Evolutionary conservation across 2,797 vertebrate species (phyloP).

Genomic region (Girardinus metallicus): DNA sequence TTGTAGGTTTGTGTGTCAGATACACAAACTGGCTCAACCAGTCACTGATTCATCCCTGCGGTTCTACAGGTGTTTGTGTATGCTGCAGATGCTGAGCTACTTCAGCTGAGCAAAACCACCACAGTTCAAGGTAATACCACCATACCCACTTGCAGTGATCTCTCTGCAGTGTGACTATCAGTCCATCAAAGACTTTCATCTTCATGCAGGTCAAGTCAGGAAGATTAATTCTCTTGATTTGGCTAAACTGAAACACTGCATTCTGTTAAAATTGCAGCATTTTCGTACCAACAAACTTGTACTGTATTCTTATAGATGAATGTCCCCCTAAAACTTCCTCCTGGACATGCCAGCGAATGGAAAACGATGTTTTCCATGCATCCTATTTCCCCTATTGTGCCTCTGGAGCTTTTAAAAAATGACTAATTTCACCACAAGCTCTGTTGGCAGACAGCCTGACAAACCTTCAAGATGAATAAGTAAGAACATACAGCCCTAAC

Average conservation of each 20-base stretch:
- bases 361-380: not conserved
- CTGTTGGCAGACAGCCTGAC: constrained; percentile 31
- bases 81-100: constrained; percentile 36
- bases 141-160: constrained; percentile 62
- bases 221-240: constrained; percentile 29
- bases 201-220: constrained; percentile 42
- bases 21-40: constrained; percentile 49
- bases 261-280: constrained; percentile 12
- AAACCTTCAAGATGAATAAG: constrained; percentile 38
- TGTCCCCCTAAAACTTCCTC: not conserved
- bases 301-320: not conserved
- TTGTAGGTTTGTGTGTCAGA: constrained; percentile 28
- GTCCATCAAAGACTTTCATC: constrained; percentile 58
- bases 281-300: constrained; percentile 13
- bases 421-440: constrained; percentile 34
- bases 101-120: constrained; percentile 42
- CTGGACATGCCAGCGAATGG: not conserved
- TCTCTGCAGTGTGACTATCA: constrained; percentile 62
- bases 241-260: constrained; percentile 31
- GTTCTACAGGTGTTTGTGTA: constrained; percentile 29
- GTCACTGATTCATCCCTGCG: constrained; percentile 48
- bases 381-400: constrained; percentile 35
- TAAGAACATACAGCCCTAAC: constrained; percentile 59
- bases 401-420: constrained; percentile 32
- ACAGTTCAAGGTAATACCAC: constrained; percentile 57